Evolutionary conservation across 2,113 vertebrate genomes (phyloP), one percentile per base, ranked within the genome.

Genomic region (Embiotoca jacksoni): DNA sequence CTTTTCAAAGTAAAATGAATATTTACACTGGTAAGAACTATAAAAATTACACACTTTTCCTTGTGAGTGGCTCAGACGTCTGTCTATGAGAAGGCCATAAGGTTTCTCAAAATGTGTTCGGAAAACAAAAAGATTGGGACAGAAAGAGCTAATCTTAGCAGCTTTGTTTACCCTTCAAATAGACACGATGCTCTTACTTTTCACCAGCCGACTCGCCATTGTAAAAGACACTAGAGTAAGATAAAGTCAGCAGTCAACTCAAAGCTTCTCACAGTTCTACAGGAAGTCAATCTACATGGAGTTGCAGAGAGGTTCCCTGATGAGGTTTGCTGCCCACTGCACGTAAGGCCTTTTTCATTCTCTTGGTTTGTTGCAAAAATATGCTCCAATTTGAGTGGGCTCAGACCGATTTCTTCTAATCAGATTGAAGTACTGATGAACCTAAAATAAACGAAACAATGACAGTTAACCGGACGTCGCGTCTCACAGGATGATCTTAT

Each of bases 11-110:
- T 89, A 91, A 85, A 84, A 84, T 88, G 74, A 73, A 76, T 93
- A 91, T 93, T 90, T 92, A 94, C 90, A 94, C 73, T 63, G 81
- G 87, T 90, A 87, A 77, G 82, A 92, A 89, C 91, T 92, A 93
- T 89, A 94, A 89, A 94, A 88, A 89, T 87, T 72, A 92, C 83
- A 85, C 84, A 83, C 78, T 81, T 82, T 23, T 85, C 77, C 78
- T 84, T 72, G 32, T 73, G 72, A 91, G 89, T 92, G 94, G 91
- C 93, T 95, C 93, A 93, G 89, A 92, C 87, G 49, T 75, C 60
- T 31, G 71, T 89, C 90, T 84, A 85, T 71, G 80, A 93, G 89
- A 93, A 94, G 91, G 88, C 90, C 90, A 78, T 89, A 68, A 85
- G 90, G 81, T 82, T 90, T 86, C 74, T 90, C 79, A 67, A 90